Evolutionary conservation across 2,113 vertebrate genomes (phyloP), one percentile per base, ranked within the genome.

Genomic region (Menidia beryllina): DNA sequence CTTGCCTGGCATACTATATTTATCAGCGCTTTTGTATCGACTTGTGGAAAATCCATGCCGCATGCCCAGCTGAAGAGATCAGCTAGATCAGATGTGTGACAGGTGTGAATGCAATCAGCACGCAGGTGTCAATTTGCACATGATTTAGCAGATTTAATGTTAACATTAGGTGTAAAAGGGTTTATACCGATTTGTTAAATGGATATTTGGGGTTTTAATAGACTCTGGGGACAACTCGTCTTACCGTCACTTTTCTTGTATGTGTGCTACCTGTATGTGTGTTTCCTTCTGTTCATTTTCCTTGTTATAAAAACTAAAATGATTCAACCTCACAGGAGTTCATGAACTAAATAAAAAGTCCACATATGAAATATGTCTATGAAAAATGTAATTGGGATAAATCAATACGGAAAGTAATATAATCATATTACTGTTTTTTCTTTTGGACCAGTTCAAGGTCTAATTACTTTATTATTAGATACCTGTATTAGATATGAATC

Each of bases 51-150:
- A 60, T 38, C 27, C 24, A 53, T 27, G 26, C 30, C 39, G 30
- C 21, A 39, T 9, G 21, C 24, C 34, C 49, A 45, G 36, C 26
- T 21, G 26, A 69, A 60, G 7, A 53, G 47, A 21, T 63, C 20
- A 63, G 49, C 25, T 23, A 25, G 39, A 67, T 21, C 25, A 49
- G 26, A 66, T 36, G 61, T 58, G 47, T 20, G 24, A 4, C 50
- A 25, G 30, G 50, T 69, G 43, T 47, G 23, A 72, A 56, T 21
- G 23, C 15, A 49, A 12, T 71, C 49, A 36, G 55, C 34, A 39
- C 27, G 25, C 58, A 48, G 41, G 19, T 49, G 59, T 49, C 30
- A 56, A 23, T 7, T 53, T 36, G 48, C 17, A 17, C 57, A 47
- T 71, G 45, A 61, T 47, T 0, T 7, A 47, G 34, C 20, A 61